Evolutionary conservation across 2,113 vertebrate genomes (phyloP).

Genomic region (Boleophthalmus pectinirostris): DNA sequence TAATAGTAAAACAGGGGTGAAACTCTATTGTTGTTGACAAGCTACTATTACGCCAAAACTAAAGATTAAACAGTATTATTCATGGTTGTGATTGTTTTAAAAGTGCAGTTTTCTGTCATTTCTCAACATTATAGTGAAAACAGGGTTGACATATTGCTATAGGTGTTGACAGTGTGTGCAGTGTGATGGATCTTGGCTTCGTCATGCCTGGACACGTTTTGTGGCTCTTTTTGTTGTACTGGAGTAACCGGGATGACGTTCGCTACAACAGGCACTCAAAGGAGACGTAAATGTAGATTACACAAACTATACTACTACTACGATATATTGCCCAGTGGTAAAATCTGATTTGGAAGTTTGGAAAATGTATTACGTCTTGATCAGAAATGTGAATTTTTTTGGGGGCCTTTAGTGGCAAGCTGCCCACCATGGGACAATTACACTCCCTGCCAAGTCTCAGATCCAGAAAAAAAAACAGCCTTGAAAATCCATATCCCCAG

Average conservation of each 20-base stretch:
- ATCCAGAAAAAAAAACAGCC: constrained; percentile 29
- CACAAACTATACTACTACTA: constrained; percentile 20
- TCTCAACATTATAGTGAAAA: not conserved
- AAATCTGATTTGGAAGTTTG: constrained; percentile 12
- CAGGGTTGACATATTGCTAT: constrained; percentile 13
- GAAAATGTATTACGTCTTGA: not conserved
- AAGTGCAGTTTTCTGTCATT: not conserved
- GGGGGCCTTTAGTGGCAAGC: constrained; percentile 3
- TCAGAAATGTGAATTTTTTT: not conserved
- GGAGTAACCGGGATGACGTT: constrained; percentile 21
- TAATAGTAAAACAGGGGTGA: too few species aligned
- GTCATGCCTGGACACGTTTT: constrained; percentile 51
- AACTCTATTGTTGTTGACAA: too few species aligned
- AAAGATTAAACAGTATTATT: too few species aligned
- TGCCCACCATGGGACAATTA: constrained; percentile 21
- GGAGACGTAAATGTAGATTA: not conserved
- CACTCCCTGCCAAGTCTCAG: constrained; percentile 25
- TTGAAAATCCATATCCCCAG: constrained; percentile 34
- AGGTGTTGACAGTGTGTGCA: constrained; percentile 48
- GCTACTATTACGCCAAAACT: too few species aligned
- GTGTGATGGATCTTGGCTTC: constrained; percentile 26
- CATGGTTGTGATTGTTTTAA: too few species aligned
- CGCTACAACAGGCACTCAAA: constrained; percentile 5
- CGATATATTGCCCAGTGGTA: constrained; percentile 17
- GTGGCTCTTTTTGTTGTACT: constrained; percentile 38